A percentile compares a stretch with the other conserved stretches of the same genome.
phyloP scores from a whole-genome alignment of 2,797 vertebrate genomes.

The Myotis pilosus region DNA sequence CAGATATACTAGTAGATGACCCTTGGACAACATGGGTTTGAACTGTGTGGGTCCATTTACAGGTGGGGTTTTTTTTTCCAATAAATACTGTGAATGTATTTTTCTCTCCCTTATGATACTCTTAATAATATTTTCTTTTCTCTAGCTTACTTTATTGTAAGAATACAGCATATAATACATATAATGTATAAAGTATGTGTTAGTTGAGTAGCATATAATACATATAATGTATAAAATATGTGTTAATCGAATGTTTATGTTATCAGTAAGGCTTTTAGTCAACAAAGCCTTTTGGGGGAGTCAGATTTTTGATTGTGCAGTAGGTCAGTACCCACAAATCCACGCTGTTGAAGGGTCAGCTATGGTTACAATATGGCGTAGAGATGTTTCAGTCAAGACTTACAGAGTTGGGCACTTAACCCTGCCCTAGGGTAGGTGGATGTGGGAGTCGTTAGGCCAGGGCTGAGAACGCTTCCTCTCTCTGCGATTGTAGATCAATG shows the following conservation, averaged over 20 bases:
- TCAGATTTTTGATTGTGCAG: background rate
- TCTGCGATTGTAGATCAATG: background rate
- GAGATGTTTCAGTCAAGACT: background rate
- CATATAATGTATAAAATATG: background rate
- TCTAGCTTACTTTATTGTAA: background rate
- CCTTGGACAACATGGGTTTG: background rate
- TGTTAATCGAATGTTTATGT: background rate
- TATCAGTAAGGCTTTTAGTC: background rate
- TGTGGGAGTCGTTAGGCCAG: background rate
- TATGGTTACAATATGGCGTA: background rate
- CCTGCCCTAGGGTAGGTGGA: background rate
- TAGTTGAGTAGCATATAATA: background rate
- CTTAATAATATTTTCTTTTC: background rate
- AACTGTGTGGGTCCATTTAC: background rate
- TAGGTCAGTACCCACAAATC: background rate
- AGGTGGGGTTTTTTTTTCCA: background rate
- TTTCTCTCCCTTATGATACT: background rate
- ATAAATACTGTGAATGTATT: background rate
- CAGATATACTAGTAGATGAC: background rate
- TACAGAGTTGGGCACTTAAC: background rate
- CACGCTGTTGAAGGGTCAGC: background rate
- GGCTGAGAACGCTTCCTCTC: background rate
- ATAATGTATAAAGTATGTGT: background rate
- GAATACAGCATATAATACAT: background rate
- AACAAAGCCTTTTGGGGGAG: background rate